Conservation (phyloP, 2,113 vertebrate species). For the Chinchilla lanigera region DNA sequence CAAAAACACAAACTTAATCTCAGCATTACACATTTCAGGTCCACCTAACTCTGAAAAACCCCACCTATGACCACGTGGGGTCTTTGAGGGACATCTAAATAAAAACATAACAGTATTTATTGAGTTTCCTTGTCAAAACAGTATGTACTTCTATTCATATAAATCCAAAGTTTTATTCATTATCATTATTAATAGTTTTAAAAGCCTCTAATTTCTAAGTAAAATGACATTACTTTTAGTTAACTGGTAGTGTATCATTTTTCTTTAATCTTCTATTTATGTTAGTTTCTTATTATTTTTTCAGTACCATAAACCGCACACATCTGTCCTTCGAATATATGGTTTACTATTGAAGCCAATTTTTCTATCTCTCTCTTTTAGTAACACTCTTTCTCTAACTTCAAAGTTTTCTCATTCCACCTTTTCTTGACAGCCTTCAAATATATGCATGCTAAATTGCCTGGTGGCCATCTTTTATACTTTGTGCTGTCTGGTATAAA, state of each 20-base stretch:
- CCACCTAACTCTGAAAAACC: background rate
- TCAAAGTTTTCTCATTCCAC: conserved; percentile 4
- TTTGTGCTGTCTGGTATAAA: conserved; percentile 27
- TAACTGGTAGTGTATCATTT: background rate
- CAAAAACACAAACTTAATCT: background rate
- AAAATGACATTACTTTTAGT: background rate
- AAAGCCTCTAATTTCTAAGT: background rate
- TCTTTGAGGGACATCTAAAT: background rate
- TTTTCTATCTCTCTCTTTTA: background rate
- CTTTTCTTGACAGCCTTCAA: conserved; percentile 39
- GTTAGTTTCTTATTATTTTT: background rate
- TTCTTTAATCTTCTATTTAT: background rate
- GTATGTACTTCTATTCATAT: background rate
- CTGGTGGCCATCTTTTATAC: conserved; percentile 29
- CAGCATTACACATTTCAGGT: background rate
- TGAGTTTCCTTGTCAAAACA: background rate
- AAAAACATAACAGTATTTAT: background rate
- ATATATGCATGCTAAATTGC: background rate
- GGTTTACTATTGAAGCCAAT: background rate
- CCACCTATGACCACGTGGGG: background rate
- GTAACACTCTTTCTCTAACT: background rate
- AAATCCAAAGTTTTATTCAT: background rate
- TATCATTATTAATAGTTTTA: background rate
- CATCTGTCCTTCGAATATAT: background rate
- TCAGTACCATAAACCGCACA: background rate